Base-by-base conservation (phyloP, 2,888 invertebrate genomes). In the Odontocolon sp. region DNA sequence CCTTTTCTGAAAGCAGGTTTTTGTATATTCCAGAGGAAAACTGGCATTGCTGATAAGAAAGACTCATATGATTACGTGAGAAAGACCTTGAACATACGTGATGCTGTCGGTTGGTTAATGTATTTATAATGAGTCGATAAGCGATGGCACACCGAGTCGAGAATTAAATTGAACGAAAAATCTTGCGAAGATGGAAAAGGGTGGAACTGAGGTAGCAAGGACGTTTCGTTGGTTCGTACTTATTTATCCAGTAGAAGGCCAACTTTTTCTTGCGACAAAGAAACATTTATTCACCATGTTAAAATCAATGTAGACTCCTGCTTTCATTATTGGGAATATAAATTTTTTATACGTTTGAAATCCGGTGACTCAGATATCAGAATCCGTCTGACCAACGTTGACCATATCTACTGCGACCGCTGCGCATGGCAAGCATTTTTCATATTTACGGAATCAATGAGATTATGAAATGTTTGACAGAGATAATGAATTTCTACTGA, bases 401-500 rank as follows among this genome's bases (percentile, higher is more conserved):
- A 18, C 2, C 9, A 26, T 26, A 57, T 47, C 63, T 50, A 56
- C 69, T 69, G 28, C 9, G 40, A 50, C 23, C 57, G 23, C 50
- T 50, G 28, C 57, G 50, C 42, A 31, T 16, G 47, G 36, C 9
- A 23, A 56, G 31, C 5, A 11, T 9, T 14, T 14, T 42, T 40
- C 33, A n/a, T 47, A 21, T 42, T 69, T 64, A 40, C 63, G 42
- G 52, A 16, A 36, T 70, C 57, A 66, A 54, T 52, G 70, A n/a
- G n/a, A 64, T 40, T 59, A 59, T 52, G 59, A 52, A 50, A 70
- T 54, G 66, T 70, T 52, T 47, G 52, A 59, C 11, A 28, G 33
- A 23, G 36, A 50, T 26, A 56, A 57, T 28, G 31, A 38, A 31
- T 28, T 40, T 63, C 33, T 47, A 40, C 31, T 23, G 26, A 14